A percentile compares a stretch with the other conserved stretches of the same genome.
These are phyloP conservation scores for Leptoclinus maculatus DNA, from an alignment of 2,797 vertebrate species.

Conservation along the genomic window DNA sequence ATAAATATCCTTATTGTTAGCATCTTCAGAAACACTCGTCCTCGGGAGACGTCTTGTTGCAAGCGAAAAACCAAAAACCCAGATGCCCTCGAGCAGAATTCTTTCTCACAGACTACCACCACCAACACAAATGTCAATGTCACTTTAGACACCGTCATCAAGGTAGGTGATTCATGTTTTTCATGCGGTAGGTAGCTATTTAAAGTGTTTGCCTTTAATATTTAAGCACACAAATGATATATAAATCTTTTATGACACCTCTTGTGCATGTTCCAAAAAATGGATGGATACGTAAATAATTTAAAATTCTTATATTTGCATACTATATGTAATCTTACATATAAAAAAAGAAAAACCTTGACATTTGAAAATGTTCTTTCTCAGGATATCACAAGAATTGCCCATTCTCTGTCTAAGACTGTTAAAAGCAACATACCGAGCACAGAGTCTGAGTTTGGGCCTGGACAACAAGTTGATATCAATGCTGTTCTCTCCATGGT, in stretches of 20 bases:
- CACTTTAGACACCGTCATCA: constrained; percentile 85
- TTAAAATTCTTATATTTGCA: neutral
- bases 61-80: constrained; percentile 68
- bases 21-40: constrained; percentile 88
- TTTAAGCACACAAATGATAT: neutral
- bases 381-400: constrained; percentile 88
- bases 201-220: neutral
- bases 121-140: constrained; percentile 60
- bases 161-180: constrained; percentile 71
- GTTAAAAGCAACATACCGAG: constrained; percentile 79
- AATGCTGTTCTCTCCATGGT: constrained; percentile 86
- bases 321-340: neutral
- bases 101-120: constrained; percentile 46
- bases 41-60: constrained; percentile 61
- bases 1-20: constrained; percentile 94
- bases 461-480: constrained; percentile 82
- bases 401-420: constrained; percentile 83
- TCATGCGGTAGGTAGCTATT: neutral
- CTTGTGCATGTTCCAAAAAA: neutral
- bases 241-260: neutral
- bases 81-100: constrained; percentile 52
- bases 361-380: neutral
- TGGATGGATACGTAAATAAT: neutral
- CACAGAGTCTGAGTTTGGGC: constrained; percentile 58
- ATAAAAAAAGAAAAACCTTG: neutral